phyloP scores from a whole-genome alignment of 2,888 invertebrate species.

The Oscheius sp. region DNA sequence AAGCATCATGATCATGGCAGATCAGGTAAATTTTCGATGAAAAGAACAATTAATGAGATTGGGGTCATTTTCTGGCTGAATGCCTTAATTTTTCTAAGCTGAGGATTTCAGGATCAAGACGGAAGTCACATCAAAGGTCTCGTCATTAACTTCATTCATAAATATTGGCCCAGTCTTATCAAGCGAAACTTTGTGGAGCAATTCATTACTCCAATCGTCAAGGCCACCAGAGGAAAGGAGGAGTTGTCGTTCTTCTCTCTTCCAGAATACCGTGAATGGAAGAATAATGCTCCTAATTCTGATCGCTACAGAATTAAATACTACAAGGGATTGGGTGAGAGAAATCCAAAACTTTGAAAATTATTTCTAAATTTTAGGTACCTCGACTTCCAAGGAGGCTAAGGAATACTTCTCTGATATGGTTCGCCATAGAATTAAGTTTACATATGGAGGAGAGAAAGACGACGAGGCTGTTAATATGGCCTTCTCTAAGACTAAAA shows the following conservation, averaged over 20 bases:
- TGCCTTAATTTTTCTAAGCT: not conserved
- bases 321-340: constrained; percentile 86
- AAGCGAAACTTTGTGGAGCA: constrained; percentile 87
- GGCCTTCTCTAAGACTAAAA: constrained; percentile 91
- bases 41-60: too few relatives aligned
- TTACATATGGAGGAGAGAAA: constrained; percentile 82
- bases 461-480: constrained; percentile 93
- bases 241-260: constrained; percentile 90
- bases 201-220: constrained; percentile 98
- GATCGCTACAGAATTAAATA: constrained; percentile 93
- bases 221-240: constrained; percentile 83
- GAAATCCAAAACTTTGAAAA: not conserved
- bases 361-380: constrained; percentile 85
- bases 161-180: constrained; percentile 94
- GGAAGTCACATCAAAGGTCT: constrained; percentile 98
- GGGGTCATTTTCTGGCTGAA: too few relatives aligned
- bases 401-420: constrained; percentile 98
- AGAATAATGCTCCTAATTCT: constrained; percentile 85
- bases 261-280: constrained; percentile 99
- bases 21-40: constrained; percentile 85
- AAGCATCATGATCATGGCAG: constrained; percentile 99
- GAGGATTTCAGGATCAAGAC: constrained; percentile 79
- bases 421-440: constrained; percentile 77
- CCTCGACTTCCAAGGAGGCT: constrained; percentile 95
- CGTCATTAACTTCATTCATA: constrained; percentile 96